Conservation (phyloP, 2,113 vertebrate species). For the Gulo gulo region DNA sequence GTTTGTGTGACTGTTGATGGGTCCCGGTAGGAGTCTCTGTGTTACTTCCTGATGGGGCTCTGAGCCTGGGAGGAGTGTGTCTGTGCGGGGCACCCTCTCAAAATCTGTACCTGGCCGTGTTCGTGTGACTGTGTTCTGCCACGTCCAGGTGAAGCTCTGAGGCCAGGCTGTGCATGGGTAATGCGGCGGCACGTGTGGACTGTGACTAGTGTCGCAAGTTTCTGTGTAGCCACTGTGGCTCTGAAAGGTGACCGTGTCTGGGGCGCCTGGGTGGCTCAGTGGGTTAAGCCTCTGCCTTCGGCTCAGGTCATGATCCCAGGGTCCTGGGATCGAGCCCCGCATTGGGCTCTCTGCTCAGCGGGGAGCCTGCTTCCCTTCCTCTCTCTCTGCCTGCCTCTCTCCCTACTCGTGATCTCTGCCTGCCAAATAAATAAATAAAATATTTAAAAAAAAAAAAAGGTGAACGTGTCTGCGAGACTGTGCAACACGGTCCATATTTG, state of each 20-base stretch:
- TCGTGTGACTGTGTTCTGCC: background rate
- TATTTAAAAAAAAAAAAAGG: too few relatives aligned
- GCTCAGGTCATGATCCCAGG: too few relatives aligned
- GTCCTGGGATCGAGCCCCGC: too few relatives aligned
- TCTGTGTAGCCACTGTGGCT: background rate
- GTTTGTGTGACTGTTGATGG: slow-evolving; percentile 45
- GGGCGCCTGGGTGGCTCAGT: too few relatives aligned
- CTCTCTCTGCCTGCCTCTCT: too few relatives aligned
- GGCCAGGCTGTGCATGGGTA: background rate
- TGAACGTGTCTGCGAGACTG: background rate
- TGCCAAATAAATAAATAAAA: too few relatives aligned
- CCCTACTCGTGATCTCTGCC: too few relatives aligned
- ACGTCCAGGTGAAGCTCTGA: background rate
- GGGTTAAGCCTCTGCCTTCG: too few relatives aligned
- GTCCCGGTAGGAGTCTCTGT: background rate
- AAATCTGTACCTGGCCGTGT: background rate
- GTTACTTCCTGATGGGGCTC: slow-evolving; percentile 35
- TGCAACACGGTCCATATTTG: background rate
- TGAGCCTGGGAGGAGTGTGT: background rate
- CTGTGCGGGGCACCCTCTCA: background rate
- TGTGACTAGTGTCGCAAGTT: background rate
- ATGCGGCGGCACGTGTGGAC: background rate
- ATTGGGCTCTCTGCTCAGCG: too few relatives aligned
- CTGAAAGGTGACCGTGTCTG: background rate
- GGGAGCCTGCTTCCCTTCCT: too few relatives aligned